Percentiles rank a stretch among this genome's conserved stretches.
These are phyloP conservation scores for Drosophila hydei DNA, from an alignment of 1,140 invertebrate species.

Conservation along the genomic window DNA sequence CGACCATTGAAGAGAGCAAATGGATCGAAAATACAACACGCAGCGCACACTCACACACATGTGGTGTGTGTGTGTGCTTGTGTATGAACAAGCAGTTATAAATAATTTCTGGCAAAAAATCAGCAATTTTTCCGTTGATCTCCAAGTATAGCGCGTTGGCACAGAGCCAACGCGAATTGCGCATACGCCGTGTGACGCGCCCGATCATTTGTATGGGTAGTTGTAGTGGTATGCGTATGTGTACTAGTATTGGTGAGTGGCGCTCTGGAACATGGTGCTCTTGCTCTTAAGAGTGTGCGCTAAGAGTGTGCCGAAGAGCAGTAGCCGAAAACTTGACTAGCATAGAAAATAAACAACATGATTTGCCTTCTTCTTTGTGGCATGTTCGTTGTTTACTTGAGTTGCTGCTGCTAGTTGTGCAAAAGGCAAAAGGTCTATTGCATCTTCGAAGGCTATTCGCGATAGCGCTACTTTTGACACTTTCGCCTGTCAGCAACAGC, in stretches of 20 bases:
- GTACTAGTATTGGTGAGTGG: conserved; percentile 12
- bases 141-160: conserved; percentile 90
- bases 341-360: conserved; percentile 46
- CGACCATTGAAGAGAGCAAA: conserved; percentile 38
- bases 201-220: conserved; percentile 15
- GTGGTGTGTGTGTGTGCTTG: conserved; percentile 30
- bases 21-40: conserved; percentile 61
- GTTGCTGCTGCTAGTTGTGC: conserved; percentile 1
- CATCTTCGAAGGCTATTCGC: conserved; percentile 10
- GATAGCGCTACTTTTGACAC: background rate
- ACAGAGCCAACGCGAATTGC: conserved; percentile 85
- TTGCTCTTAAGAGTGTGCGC: conserved; percentile 28
- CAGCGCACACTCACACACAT: conserved; percentile 9
- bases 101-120: conserved; percentile 84
- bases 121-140: conserved; percentile 85
- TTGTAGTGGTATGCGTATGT: conserved; percentile 17
- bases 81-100: conserved; percentile 82
- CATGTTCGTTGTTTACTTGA: conserved; percentile 21
- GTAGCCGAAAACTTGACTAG: background rate
- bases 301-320: conserved; percentile 2
- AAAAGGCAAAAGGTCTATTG: conserved; percentile 27
- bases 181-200: conserved; percentile 68
- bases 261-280: conserved; percentile 46
- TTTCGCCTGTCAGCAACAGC: background rate
- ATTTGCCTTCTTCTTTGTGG: background rate